A percentile compares a stretch with the other conserved stretches of the same genome.
phyloP scores from a whole-genome alignment of 2,113 vertebrate species.

The Ceyx cyanopectus region DNA sequence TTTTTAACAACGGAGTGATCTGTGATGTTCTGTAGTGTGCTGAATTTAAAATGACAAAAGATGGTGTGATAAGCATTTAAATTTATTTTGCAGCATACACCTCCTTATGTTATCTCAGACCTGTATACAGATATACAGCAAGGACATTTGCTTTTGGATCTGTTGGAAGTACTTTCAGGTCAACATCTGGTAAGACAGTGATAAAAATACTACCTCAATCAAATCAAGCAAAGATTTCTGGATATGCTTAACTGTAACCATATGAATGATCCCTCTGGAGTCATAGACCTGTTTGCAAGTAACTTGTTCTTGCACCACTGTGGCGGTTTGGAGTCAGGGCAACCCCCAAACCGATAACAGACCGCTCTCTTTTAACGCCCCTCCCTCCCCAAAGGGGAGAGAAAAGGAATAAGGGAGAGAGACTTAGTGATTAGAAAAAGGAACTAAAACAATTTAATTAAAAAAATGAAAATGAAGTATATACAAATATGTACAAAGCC shows the following conservation, averaged over 20 bases:
- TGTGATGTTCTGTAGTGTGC: background rate
- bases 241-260: background rate
- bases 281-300: background rate
- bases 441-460: too few relatives aligned
- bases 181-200: conserved; percentile 86
- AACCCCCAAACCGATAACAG: too few relatives aligned
- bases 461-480: too few relatives aligned
- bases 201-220: background rate
- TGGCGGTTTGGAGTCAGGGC: too few relatives aligned
- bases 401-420: too few relatives aligned
- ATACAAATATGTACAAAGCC: too few relatives aligned
- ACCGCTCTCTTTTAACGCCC: too few relatives aligned
- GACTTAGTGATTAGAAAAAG: too few relatives aligned
- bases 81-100: conserved; percentile 80
- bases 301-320: background rate
- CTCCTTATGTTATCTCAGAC: conserved; percentile 84
- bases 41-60: background rate
- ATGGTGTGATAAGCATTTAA: background rate
- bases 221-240: conserved; percentile 11
- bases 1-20: background rate
- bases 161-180: conserved; percentile 94
- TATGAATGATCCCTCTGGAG: background rate
- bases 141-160: conserved; percentile 90
- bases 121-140: conserved; percentile 89
- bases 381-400: too few relatives aligned